phyloP scores from a whole-genome alignment of 2,797 vertebrate genomes.

The Dendrocincla tyrannina region DNA sequence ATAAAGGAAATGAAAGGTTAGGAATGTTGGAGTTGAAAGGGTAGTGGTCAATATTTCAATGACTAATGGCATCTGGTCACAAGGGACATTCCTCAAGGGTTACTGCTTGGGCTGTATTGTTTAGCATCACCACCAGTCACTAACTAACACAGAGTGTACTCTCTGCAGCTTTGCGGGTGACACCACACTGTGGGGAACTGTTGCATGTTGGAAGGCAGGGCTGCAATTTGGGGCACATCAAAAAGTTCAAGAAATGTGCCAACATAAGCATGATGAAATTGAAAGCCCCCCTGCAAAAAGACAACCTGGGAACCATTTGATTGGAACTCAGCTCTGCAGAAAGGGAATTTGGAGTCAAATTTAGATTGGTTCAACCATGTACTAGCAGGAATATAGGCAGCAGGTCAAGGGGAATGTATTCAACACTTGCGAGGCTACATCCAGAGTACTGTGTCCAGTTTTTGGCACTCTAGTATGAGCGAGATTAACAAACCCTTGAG shows the following conservation, averaged over 20 bases:
- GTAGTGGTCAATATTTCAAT: not conserved
- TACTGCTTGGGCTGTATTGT: not conserved
- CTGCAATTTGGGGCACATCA: not conserved
- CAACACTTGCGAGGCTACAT: not conserved
- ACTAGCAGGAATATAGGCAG: not conserved
- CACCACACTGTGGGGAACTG: not conserved
- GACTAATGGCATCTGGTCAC: not conserved
- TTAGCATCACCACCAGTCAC: not conserved
- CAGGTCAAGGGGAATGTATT: not conserved
- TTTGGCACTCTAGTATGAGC: not conserved
- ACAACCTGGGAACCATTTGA: not conserved
- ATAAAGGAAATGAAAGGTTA: not conserved
- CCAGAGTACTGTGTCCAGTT: not conserved
- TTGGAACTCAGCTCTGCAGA: not conserved
- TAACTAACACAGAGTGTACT: not conserved
- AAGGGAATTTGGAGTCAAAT: not conserved
- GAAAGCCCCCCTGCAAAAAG: not conserved
- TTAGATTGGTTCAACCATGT: not conserved
- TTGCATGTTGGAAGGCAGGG: not conserved
- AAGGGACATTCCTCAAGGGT: not conserved
- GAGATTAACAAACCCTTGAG: not conserved
- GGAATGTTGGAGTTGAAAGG: not conserved
- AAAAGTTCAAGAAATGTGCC: not conserved
- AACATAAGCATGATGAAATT: fast-evolving
- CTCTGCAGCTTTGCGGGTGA: not conserved